These are phyloP conservation scores for Rhinoptilus africanus DNA, from an alignment of 2,113 vertebrate genomes.

Conservation along the genomic window DNA sequence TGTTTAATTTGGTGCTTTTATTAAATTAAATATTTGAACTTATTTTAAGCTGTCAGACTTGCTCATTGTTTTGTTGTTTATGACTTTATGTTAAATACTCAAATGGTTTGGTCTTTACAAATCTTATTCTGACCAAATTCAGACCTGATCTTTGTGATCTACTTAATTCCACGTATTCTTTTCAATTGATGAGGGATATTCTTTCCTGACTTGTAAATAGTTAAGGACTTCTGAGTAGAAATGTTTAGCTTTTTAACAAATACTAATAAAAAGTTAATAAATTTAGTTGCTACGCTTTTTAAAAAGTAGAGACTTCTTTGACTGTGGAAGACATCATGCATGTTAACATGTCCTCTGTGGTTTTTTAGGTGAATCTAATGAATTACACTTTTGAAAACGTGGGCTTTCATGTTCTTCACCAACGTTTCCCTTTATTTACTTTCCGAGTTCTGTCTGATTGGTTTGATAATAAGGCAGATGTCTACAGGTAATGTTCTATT, in stretches of 20 bases:
- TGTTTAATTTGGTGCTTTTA: neutral
- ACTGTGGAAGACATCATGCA: neutral
- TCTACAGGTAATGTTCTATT: slow-evolving; percentile 85
- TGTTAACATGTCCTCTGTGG: neutral
- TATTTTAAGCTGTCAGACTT: neutral
- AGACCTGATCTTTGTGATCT: neutral
- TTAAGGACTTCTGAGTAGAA: neutral
- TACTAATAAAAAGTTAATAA: neutral
- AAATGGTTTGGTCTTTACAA: neutral
- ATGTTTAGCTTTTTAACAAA: neutral
- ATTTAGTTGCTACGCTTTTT: neutral
- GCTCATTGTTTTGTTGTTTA: neutral
- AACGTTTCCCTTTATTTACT: slow-evolving; percentile 91
- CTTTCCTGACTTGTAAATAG: neutral
- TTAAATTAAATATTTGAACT: neutral
- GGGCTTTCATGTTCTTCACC: slow-evolving; percentile 95
- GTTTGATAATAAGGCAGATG: slow-evolving; percentile 93
- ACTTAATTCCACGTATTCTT: neutral
- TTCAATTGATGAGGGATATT: neutral
- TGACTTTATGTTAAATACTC: neutral
- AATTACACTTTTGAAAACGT: slow-evolving; percentile 98
- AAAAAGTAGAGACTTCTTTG: neutral
- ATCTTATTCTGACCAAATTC: neutral
- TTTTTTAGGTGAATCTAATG: slow-evolving; percentile 86
- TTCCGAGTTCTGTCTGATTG: slow-evolving; percentile 93